Evolutionary conservation across 2,797 vertebrate species (phyloP).

Genomic region (Parauchenoglanis ngamensis): DNA sequence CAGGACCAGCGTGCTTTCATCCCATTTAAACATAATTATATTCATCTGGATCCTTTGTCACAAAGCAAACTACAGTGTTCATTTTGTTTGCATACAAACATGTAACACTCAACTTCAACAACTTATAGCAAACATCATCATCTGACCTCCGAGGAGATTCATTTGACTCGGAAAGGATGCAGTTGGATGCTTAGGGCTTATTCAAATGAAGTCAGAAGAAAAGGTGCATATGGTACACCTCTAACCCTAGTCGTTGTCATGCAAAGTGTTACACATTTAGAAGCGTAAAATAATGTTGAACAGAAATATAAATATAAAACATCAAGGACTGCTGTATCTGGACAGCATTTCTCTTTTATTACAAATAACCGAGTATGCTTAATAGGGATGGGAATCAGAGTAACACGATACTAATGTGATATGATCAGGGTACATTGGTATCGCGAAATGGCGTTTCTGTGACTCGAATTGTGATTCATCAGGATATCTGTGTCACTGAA

Average conservation of each 20-base stretch:
- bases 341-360: not conserved
- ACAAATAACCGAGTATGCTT: not conserved
- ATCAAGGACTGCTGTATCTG: not conserved
- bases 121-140: not conserved
- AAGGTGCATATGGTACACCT: not conserved
- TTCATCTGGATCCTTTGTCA: slow-evolving; percentile 12
- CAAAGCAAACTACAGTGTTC: not conserved
- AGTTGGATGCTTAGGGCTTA: not conserved
- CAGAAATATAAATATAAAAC: not conserved
- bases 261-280: too few species aligned
- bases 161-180: not conserved
- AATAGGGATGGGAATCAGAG: too few species aligned
- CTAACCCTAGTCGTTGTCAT: not conserved
- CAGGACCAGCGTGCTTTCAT: slow-evolving; percentile 1
- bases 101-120: not conserved
- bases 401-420: too few species aligned
- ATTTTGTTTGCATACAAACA: not conserved
- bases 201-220: not conserved
- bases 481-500: too few species aligned
- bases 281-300: not conserved
- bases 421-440: too few species aligned
- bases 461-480: too few species aligned
- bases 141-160: not conserved
- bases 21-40: slow-evolving; percentile 1
- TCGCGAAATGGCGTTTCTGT: too few species aligned